These are phyloP conservation scores for Invenusta paracnida DNA, from an alignment of 2,888 invertebrate species.

Conservation along the genomic window DNA sequence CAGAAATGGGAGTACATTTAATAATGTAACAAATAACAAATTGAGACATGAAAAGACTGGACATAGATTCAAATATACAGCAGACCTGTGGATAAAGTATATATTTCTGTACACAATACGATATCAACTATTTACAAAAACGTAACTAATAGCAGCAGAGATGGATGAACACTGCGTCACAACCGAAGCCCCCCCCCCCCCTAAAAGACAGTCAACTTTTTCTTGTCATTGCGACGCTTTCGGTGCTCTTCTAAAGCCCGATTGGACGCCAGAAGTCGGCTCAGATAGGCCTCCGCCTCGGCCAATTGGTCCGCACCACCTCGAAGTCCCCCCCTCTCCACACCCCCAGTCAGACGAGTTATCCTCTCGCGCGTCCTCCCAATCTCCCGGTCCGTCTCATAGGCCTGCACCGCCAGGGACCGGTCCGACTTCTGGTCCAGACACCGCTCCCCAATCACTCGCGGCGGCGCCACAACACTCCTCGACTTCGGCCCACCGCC, in stretches of 20 bases:
- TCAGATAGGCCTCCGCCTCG: background rate
- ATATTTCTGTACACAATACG: too few species aligned
- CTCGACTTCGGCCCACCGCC: background rate
- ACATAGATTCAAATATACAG: too few species aligned
- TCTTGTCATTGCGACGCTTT: background rate
- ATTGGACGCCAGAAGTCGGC: background rate
- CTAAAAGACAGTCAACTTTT: slow-evolving; percentile 4
- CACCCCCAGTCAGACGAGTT: background rate
- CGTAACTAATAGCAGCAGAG: too few species aligned
- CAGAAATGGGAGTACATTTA: too few species aligned
- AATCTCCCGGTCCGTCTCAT: slow-evolving; percentile 8
- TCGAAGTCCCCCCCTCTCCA: background rate
- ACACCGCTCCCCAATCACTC: background rate
- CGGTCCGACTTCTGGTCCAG: background rate
- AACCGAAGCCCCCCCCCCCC: too few species aligned
- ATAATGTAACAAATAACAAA: too few species aligned
- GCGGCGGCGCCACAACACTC: background rate
- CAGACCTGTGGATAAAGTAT: too few species aligned
- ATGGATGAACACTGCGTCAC: too few species aligned
- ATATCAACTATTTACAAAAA: too few species aligned
- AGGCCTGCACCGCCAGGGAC: background rate
- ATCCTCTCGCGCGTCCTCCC: background rate
- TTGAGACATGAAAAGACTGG: too few species aligned
- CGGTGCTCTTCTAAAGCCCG: background rate
- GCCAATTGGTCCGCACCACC: background rate